Evolutionary conservation across 2,113 vertebrate species (phyloP).

Genomic region (Barbus barbus): DNA sequence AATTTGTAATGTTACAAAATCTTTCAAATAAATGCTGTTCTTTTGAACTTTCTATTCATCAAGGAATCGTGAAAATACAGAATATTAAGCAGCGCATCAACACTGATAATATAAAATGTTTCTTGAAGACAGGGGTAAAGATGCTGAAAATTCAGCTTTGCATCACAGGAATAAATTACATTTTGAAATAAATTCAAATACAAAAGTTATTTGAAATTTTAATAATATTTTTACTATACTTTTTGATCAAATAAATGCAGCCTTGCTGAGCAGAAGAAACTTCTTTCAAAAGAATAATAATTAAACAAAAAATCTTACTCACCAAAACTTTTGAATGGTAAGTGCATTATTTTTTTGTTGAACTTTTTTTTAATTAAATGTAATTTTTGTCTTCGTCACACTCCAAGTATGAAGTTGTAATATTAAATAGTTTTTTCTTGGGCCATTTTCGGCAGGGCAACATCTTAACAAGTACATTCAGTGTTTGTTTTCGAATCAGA

Average conservation of each 20-base stretch:
- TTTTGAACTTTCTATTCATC: too few species aligned
- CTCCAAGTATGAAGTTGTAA: not conserved
- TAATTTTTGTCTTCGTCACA: not conserved
- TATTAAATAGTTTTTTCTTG: conserved; percentile 16
- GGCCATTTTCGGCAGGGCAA: too few species aligned
- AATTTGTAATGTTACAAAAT: not conserved
- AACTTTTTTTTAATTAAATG: not conserved
- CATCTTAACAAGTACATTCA: not conserved
- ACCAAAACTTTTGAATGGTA: not conserved
- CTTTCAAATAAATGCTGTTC: not conserved
- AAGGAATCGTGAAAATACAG: not conserved
- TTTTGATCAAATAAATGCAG: not conserved
- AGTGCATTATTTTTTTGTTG: not conserved
- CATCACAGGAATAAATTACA: not conserved
- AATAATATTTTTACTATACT: not conserved
- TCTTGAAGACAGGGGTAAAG: not conserved
- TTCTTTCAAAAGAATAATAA: not conserved
- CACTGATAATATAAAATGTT: not conserved
- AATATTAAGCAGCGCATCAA: not conserved
- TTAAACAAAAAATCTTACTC: not conserved
- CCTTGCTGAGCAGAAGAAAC: not conserved
- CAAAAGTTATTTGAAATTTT: not conserved
- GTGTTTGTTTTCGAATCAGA: conserved; percentile 1
- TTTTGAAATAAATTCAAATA: not conserved
- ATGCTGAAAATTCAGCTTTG: not conserved